Conservation (phyloP, 2,888 invertebrate genomes). For the Aspidiotus rigidus region DNA sequence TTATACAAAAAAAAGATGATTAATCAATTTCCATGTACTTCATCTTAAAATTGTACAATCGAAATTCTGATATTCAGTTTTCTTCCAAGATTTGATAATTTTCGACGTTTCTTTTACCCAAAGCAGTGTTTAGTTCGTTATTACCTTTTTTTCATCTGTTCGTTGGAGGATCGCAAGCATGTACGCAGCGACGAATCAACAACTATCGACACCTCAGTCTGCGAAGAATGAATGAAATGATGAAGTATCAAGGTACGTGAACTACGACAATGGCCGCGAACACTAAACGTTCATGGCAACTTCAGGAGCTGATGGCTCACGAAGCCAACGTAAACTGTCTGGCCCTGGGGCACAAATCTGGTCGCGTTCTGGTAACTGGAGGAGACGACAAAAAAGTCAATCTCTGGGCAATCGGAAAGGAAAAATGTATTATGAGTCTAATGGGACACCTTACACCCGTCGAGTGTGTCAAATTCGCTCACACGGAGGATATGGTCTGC, state of each 20-base stretch:
- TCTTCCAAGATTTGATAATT: no score
- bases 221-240: not conserved
- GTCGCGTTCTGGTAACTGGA: slow-evolving; percentile 83
- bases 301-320: slow-evolving; percentile 75
- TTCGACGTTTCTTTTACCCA: no score
- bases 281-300: slow-evolving; percentile 27
- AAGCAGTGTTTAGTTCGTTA: no score
- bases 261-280: slow-evolving; percentile 19
- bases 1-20: no score
- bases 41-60: no score
- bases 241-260: not conserved
- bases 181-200: no score
- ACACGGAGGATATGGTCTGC: slow-evolving; percentile 87
- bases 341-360: slow-evolving; percentile 82
- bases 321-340: slow-evolving; percentile 77
- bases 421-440: slow-evolving; percentile 90
- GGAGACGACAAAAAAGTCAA: slow-evolving; percentile 97
- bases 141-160: no score
- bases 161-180: no score
- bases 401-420: slow-evolving; percentile 91
- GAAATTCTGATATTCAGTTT: no score
- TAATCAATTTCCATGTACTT: no score
- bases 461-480: slow-evolving; percentile 89
- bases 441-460: slow-evolving; percentile 89
- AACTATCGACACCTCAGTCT: no score